A percentile compares a stretch with the other conserved stretches of the same genome.
phyloP scores from a whole-genome alignment of 2,113 vertebrate genomes.

The Pungitius pungitius region DNA sequence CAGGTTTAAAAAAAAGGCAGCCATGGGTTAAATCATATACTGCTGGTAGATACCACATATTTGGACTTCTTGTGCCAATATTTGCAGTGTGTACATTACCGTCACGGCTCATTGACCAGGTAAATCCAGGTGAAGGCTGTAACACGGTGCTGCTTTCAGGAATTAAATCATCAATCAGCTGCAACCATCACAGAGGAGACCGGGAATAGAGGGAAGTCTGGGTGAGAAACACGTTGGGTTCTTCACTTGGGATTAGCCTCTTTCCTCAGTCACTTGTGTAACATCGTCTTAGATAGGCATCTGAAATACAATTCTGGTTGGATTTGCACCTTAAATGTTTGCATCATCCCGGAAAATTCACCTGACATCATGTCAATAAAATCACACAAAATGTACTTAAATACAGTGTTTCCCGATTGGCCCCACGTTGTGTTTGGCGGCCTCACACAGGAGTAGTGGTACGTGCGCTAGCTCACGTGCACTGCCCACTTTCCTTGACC shows the following conservation, averaged over 20 bases:
- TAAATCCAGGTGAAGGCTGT: constrained; percentile 20
- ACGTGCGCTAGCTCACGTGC: constrained; percentile 31
- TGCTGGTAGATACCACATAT: background rate
- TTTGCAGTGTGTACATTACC: background rate
- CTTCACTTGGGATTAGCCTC: background rate
- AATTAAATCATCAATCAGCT: constrained; percentile 11
- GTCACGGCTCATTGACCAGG: constrained; percentile 2
- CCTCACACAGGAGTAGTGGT: constrained; percentile 23
- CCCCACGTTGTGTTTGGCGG: constrained; percentile 51
- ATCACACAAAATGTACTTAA: background rate
- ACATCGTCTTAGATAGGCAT: background rate
- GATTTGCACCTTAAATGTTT: background rate
- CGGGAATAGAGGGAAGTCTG: background rate
- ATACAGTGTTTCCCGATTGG: constrained; percentile 67
- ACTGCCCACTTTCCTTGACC: constrained; percentile 30
- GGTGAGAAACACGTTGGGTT: background rate
- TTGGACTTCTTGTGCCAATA: background rate
- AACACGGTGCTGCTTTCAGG: constrained; percentile 9
- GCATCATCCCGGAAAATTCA: background rate
- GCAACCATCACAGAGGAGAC: background rate
- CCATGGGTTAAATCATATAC: background rate
- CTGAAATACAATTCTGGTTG: background rate
- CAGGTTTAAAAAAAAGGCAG: background rate
- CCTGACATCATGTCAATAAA: background rate
- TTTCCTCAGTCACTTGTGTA: background rate